phyloP scores from a whole-genome alignment of 2,113 vertebrate species.

The Antigone vipio region DNA sequence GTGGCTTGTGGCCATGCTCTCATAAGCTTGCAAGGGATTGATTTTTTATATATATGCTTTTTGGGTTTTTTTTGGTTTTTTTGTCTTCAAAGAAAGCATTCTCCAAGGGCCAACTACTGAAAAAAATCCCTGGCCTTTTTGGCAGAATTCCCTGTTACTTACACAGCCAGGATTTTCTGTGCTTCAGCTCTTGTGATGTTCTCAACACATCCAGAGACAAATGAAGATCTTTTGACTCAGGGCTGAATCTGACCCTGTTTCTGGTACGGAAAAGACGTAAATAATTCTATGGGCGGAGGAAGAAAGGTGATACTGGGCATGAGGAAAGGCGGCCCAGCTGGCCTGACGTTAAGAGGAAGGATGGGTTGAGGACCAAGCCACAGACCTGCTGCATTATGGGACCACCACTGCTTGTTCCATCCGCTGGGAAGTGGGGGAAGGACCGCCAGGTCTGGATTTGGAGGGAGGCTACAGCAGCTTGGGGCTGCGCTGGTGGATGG shows the following conservation, averaged over 20 bases:
- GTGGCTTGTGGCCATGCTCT: background rate
- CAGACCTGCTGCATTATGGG: background rate
- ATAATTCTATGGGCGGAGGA: background rate
- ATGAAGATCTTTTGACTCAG: background rate
- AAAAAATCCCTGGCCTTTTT: background rate
- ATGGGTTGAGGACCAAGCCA: background rate
- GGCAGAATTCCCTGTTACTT: conserved; percentile 8
- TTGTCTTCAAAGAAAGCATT: background rate
- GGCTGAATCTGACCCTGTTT: background rate
- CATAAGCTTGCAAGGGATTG: background rate
- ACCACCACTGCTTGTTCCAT: background rate
- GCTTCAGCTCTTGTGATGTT: background rate
- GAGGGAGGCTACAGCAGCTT: background rate
- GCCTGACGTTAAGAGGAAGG: background rate
- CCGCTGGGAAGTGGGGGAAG: background rate
- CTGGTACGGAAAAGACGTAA: background rate
- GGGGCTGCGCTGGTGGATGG: background rate
- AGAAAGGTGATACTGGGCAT: background rate
- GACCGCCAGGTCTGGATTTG: background rate
- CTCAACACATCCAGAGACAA: background rate
- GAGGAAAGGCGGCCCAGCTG: background rate
- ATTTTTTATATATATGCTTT: background rate
- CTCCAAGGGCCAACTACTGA: background rate
- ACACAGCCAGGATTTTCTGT: background rate
- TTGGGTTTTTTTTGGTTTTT: background rate